Percentiles rank a stretch among this genome's conserved stretches.
phyloP scores from a whole-genome alignment of 2,797 vertebrate species.

The Oreortyx pictus region DNA sequence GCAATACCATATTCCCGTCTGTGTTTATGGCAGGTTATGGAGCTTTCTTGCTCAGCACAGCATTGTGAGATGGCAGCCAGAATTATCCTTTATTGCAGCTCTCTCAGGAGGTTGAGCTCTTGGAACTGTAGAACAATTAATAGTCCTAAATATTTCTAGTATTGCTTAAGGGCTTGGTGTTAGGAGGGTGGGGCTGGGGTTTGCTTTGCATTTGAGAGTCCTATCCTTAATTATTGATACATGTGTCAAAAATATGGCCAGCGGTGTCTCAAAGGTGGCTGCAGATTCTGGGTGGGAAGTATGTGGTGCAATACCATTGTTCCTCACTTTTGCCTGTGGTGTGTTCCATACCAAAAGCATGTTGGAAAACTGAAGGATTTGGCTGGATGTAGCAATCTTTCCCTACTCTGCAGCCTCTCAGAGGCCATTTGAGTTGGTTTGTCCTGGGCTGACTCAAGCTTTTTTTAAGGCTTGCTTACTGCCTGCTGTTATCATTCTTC shows the following conservation, averaged over 20 bases:
- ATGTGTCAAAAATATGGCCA: background rate
- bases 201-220: background rate
- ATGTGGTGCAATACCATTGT: background rate
- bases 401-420: background rate
- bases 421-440: background rate
- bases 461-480: background rate
- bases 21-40: conserved; percentile 17
- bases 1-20: conserved; percentile 23
- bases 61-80: conserved; percentile 29
- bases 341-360: background rate
- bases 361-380: background rate
- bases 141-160: background rate
- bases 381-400: background rate
- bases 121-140: conserved; percentile 30
- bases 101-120: conserved; percentile 16
- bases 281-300: background rate
- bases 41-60: background rate
- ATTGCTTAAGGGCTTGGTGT: conserved; percentile 12
- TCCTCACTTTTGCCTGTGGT: background rate
- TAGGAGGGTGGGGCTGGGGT: background rate
- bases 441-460: conserved; percentile 3
- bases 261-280: background rate
- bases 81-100: background rate
- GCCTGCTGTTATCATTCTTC: background rate
- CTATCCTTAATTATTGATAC: background rate